A percentile compares a stretch with the other conserved stretches of the same genome.
Conservation (phyloP, 2,797 vertebrate genomes). For the Prionace glauca region DNA sequence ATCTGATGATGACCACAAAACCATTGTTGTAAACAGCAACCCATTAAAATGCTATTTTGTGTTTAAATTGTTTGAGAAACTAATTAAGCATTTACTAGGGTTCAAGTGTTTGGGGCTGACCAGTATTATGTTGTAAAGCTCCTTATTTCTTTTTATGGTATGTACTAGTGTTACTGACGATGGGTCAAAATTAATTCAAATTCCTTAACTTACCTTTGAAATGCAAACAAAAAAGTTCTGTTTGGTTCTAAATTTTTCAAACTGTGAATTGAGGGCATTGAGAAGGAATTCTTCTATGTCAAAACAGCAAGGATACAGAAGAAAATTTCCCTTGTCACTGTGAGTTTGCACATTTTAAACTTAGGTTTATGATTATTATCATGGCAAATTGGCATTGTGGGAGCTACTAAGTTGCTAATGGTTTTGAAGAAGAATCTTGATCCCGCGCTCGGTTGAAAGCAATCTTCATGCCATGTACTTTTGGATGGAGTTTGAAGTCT, state of each 20-base stretch:
- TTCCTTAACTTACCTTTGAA: not conserved
- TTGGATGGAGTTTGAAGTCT: not conserved
- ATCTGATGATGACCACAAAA: too few species aligned
- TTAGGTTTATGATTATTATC: too few species aligned
- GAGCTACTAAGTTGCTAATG: not conserved
- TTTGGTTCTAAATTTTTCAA: not conserved
- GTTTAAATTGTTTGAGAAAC: not conserved
- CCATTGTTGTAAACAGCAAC: not conserved
- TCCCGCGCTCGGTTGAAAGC: not conserved
- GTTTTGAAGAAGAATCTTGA: conserved; percentile 3
- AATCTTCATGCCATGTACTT: not conserved
- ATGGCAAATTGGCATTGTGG: not conserved
- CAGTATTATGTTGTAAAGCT: not conserved
- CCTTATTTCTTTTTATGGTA: not conserved
- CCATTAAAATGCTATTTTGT: not conserved
- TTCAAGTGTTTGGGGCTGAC: not conserved
- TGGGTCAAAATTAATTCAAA: not conserved
- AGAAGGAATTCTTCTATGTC: not conserved
- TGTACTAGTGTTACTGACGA: not conserved
- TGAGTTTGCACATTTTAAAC: not conserved
- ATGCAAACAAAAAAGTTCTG: not conserved
- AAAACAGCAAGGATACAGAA: not conserved
- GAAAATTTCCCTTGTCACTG: not conserved
- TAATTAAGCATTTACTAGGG: not conserved
- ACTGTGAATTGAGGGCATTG: not conserved